A percentile compares a stretch with the other conserved stretches of the same genome.
Evolutionary conservation across 2,888 invertebrate species (phyloP).

Genomic region (Criorhina ranunculi): DNA sequence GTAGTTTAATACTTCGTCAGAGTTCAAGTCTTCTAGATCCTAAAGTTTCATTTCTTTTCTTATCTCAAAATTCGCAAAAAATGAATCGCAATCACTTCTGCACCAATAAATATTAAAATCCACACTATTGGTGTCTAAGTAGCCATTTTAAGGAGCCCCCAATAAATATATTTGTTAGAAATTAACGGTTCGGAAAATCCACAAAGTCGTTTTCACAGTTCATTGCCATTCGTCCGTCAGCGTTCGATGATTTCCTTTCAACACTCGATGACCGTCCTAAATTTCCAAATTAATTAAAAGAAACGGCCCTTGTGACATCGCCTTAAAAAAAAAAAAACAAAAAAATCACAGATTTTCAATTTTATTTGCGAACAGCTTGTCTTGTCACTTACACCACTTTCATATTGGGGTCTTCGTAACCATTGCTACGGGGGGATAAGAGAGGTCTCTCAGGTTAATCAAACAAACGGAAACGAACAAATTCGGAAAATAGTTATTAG

Average conservation of each 20-base stretch:
- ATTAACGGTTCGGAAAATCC: conserved; percentile 23
- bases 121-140: neutral
- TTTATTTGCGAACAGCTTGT: conserved; percentile 7
- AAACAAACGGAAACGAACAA: conserved; percentile 57
- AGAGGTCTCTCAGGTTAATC: conserved; percentile 48
- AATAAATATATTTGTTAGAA: conserved; percentile 10
- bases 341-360: neutral
- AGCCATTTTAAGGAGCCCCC: conserved; percentile 2
- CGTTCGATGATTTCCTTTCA: neutral
- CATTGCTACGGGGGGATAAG: too few species aligned
- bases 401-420: neutral
- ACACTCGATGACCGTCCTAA: neutral
- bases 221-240: conserved; percentile 24
- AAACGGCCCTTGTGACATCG: neutral
- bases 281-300: conserved; percentile 22
- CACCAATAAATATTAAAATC: conserved; percentile 17
- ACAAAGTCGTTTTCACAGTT: conserved; percentile 32
- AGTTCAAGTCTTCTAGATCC: too few species aligned
- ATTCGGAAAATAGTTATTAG: conserved; percentile 70
- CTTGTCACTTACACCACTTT: conserved; percentile 6
- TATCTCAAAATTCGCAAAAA: neutral
- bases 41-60: too few species aligned
- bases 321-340: too few species aligned
- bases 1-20: too few species aligned
- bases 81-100: neutral